Evolutionary conservation across 2,888 invertebrate genomes (phyloP).

Genomic region (Limnephilus marmoratus): DNA sequence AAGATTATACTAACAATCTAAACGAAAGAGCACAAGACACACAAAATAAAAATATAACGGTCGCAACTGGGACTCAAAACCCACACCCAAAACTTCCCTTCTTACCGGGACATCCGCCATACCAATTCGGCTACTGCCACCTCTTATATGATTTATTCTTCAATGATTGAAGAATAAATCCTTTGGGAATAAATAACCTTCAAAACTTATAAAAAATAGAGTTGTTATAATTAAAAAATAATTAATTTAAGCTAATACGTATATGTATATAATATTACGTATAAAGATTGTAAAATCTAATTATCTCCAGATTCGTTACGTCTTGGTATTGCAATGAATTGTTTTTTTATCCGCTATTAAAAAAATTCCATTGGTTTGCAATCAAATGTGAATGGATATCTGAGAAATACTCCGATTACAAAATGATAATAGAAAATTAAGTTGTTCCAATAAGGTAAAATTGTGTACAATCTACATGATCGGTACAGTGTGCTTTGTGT

Average conservation of each 20-base stretch:
- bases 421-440: not conserved
- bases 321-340: not conserved
- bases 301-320: not conserved
- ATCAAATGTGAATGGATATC: constrained; percentile 2
- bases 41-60: too few species aligned
- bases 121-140: too few species aligned
- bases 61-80: too few species aligned
- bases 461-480: not conserved
- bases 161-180: too few species aligned
- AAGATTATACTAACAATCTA: too few species aligned
- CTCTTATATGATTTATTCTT: too few species aligned
- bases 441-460: not conserved
- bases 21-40: too few species aligned
- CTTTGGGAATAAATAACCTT: too few species aligned
- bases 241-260: not conserved
- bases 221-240: too few species aligned
- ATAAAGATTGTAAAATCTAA: not conserved
- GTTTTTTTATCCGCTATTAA: not conserved
- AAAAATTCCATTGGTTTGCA: not conserved
- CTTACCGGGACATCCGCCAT: too few species aligned
- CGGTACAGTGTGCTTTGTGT: not conserved
- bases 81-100: too few species aligned
- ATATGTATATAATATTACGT: not conserved
- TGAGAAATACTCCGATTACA: not conserved
- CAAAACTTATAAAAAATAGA: too few species aligned